phyloP scores from a whole-genome alignment of 1,140 invertebrate genomes.

The Lordiphosa mommai region DNA sequence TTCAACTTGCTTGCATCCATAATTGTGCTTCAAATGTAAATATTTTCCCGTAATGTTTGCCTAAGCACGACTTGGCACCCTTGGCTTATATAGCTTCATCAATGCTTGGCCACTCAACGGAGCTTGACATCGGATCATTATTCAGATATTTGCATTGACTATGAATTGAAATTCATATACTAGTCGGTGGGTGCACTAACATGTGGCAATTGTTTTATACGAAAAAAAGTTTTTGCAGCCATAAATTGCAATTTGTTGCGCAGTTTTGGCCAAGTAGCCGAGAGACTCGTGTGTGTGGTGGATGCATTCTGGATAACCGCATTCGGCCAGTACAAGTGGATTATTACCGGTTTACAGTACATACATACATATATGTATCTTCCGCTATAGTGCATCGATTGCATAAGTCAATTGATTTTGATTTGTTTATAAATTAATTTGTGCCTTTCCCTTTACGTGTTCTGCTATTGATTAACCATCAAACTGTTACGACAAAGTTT shows the following conservation, averaged over 20 bases:
- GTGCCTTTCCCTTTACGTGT: constrained; percentile 6
- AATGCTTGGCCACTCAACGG: too few species aligned
- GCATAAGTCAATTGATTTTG: constrained; percentile 53
- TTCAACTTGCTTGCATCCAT: too few species aligned
- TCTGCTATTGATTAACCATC: constrained; percentile 33
- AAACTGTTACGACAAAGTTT: constrained; percentile 30
- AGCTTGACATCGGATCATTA: too few species aligned
- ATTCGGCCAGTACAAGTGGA: constrained; percentile 41
- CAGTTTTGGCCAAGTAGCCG: constrained; percentile 39
- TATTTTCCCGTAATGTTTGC: too few species aligned
- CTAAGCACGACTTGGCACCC: too few species aligned
- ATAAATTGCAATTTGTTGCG: constrained; percentile 21
- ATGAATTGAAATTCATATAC: not conserved
- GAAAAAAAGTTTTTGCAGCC: constrained; percentile 21
- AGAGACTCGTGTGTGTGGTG: not conserved
- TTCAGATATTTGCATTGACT: too few species aligned
- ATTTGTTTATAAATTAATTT: constrained; percentile 54
- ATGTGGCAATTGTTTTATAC: constrained; percentile 18
- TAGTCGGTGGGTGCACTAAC: not conserved
- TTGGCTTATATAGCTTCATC: too few species aligned
- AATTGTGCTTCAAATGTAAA: too few species aligned
- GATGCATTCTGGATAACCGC: constrained; percentile 24
- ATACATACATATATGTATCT: constrained; percentile 5
- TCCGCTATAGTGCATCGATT: constrained; percentile 15
- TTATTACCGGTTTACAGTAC: constrained; percentile 26